These are phyloP conservation scores for Euzetes globulus DNA, from an alignment of 2,888 invertebrate species.

Conservation along the genomic window DNA sequence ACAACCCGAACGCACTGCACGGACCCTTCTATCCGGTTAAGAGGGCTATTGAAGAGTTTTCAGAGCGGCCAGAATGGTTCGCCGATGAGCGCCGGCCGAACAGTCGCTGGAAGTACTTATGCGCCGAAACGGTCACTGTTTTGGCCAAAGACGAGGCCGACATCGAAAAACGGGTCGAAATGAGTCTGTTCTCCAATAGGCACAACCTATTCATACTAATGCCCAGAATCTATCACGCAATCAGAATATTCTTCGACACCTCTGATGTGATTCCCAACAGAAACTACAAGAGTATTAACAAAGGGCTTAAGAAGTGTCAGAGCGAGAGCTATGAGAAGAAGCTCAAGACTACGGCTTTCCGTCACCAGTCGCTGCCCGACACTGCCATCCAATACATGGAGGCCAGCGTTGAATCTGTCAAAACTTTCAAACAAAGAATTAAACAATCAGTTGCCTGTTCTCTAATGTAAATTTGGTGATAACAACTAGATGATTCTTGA, in stretches of 20 bases:
- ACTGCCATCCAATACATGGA: not conserved
- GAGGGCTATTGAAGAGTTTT: not conserved
- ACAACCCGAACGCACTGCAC: not conserved
- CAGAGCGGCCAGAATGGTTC: not conserved
- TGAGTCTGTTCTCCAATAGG: not conserved
- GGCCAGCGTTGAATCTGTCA: not conserved
- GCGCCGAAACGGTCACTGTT: not conserved
- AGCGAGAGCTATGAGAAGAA: not conserved
- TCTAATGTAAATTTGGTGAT: not conserved
- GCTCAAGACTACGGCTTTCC: not conserved
- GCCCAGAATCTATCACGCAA: not conserved
- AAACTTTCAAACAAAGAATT: not conserved
- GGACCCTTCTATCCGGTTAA: conserved; percentile 1
- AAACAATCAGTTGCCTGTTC: not conserved
- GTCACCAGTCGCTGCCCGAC: not conserved
- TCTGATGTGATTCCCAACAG: not conserved
- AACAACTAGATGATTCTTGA: too few species aligned
- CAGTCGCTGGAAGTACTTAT: not conserved
- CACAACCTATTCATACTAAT: not conserved
- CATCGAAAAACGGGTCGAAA: too few species aligned
- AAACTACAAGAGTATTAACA: too few species aligned
- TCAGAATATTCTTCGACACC: not conserved
- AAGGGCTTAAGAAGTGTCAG: not conserved
- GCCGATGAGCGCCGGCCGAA: not conserved
- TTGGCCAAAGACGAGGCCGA: not conserved